Conservation (phyloP, 1,140 invertebrate genomes). For the Aleiodes sp. region DNA sequence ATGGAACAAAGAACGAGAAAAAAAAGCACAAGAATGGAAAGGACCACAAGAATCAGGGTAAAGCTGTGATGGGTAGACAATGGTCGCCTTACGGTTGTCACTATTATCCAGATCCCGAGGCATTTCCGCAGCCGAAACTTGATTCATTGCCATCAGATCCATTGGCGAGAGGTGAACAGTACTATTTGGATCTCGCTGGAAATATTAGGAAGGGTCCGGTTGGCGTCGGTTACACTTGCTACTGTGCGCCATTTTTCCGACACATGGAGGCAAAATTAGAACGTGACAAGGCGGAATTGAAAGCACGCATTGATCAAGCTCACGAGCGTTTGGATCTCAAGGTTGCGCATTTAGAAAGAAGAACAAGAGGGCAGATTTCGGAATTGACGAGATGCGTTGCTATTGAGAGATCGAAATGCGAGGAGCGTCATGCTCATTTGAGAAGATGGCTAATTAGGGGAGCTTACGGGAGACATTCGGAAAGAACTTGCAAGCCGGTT, state of each 20-base stretch:
- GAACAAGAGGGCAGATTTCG: conserved; percentile 80
- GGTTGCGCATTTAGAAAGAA: conserved; percentile 82
- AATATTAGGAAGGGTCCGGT: conserved; percentile 95
- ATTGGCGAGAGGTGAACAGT: conserved; percentile 88
- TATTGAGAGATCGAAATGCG: conserved; percentile 72
- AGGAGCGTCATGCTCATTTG: conserved; percentile 73
- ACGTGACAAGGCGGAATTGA: conserved; percentile 84
- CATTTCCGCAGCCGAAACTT: conserved; percentile 84
- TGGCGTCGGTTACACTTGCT: conserved; percentile 86
- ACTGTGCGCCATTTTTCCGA: conserved; percentile 84
- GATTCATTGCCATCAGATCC: conserved; percentile 87
- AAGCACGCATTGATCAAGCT: conserved; percentile 83
- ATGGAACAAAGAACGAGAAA: conserved; percentile 43
- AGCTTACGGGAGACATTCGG: conserved; percentile 69
- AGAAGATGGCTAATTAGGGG: conserved; percentile 75
- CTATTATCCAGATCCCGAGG: conserved; percentile 83
- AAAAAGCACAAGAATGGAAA: conserved; percentile 61
- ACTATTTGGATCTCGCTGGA: conserved; percentile 94
- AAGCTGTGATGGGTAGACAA: conserved; percentile 59
- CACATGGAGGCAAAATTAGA: conserved; percentile 88
- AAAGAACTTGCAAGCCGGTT: conserved; percentile 62
- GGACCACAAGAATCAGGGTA: conserved; percentile 57
- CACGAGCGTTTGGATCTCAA: conserved; percentile 83
- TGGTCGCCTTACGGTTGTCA: conserved; percentile 93
- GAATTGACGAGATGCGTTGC: conserved; percentile 73